Percentiles rank a stretch among this genome's conserved stretches.
These are phyloP conservation scores for Callyntrura sp. DNA, from an alignment of 2,888 invertebrate genomes.

Conservation along the genomic window DNA sequence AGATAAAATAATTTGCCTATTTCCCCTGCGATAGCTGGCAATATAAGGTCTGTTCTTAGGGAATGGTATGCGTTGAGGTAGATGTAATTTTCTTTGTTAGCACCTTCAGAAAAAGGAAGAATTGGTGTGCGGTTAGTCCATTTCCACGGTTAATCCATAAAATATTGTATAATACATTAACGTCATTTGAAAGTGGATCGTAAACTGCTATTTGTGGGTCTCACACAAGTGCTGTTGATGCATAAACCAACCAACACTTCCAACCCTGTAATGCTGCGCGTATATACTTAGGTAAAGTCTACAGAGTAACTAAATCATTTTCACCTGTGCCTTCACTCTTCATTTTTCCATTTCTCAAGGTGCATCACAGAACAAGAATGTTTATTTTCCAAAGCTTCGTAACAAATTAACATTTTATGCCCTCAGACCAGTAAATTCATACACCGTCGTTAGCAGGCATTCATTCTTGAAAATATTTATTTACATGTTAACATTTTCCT, in stretches of 20 bases:
- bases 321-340: slow-evolving; percentile 43
- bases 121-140: slow-evolving; percentile 66
- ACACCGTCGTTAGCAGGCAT: slow-evolving; percentile 51
- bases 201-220: slow-evolving; percentile 45
- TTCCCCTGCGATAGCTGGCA: slow-evolving; percentile 28
- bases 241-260: not conserved
- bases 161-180: slow-evolving; percentile 74
- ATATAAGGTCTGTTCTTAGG: not conserved
- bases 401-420: slow-evolving; percentile 62
- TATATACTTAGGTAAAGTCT: not conserved
- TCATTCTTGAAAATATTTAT: slow-evolving; percentile 2
- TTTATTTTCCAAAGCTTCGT: slow-evolving; percentile 4
- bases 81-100: slow-evolving; percentile 71
- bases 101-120: slow-evolving; percentile 59
- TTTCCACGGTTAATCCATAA: slow-evolving; percentile 79
- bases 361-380: not conserved
- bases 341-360: slow-evolving; percentile 15
- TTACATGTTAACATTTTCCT: slow-evolving; percentile 35
- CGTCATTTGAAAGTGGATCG: slow-evolving; percentile 56
- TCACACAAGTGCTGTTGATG: not conserved
- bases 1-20: slow-evolving; percentile 50
- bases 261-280: slow-evolving; percentile 14
- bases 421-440: slow-evolving; percentile 36
- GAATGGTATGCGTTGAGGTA: slow-evolving; percentile 49
- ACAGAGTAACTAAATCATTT: slow-evolving; percentile 39